Percentiles rank a stretch among this genome's conserved stretches.
phyloP scores from a whole-genome alignment of 2,797 vertebrate genomes.

The Thunnus albacares region DNA sequence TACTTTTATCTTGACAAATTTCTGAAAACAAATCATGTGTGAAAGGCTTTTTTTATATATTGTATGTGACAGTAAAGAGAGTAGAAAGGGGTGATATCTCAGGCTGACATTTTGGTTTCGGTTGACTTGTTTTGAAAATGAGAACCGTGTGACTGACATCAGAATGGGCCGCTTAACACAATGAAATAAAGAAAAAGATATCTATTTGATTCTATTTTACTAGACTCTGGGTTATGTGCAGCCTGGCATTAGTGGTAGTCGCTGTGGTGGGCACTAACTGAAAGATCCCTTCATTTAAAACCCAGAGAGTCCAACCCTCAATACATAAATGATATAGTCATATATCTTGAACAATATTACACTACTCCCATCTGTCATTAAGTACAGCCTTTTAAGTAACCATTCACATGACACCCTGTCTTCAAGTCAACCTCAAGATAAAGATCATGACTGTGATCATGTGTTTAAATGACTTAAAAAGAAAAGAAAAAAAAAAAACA shows the following conservation, averaged over 20 bases:
- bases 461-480: conserved; percentile 38
- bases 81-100: background rate
- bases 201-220: conserved; percentile 63
- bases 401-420: conserved; percentile 54
- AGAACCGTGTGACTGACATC: conserved; percentile 21
- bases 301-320: conserved; percentile 60
- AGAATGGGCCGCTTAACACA: conserved; percentile 38
- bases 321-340: conserved; percentile 68
- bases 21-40: background rate
- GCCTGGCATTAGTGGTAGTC: conserved; percentile 78
- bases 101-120: background rate
- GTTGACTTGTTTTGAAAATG: conserved; percentile 2
- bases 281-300: conserved; percentile 77
- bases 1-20: background rate
- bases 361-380: conserved; percentile 73
- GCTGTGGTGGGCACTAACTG: conserved; percentile 65
- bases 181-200: conserved; percentile 41
- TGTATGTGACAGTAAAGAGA: background rate
- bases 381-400: conserved; percentile 63
- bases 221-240: conserved; percentile 63
- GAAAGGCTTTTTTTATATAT: background rate
- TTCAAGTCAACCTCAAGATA: conserved; percentile 67
- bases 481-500: background rate
- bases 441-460: conserved; percentile 53
- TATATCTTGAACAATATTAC: conserved; percentile 67